Evolutionary conservation across 2,797 vertebrate species (phyloP), one percentile per base, ranked within the genome.

Genomic region (Microctenopoma lineatum): DNA sequence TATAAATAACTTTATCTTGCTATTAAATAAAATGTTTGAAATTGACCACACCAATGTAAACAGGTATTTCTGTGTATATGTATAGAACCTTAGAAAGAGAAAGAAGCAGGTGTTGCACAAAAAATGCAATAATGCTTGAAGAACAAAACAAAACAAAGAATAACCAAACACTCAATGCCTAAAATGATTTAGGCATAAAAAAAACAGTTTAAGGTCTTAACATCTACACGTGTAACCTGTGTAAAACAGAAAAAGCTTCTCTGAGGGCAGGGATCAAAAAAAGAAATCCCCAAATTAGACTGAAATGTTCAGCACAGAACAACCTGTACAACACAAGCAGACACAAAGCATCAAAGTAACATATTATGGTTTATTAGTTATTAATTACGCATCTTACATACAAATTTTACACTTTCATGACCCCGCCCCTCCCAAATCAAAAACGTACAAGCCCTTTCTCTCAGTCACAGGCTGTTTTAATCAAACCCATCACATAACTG

Each of bases 381-480:
- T 87, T 59, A 71, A 73, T 85, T 82, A 86, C 86, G 59, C 89
- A 88, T 92, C 27, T 92, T 92, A 93, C 91, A 94, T 92, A 94
- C 80, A 94, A 93, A 93, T 85, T 89, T 83, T 92, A 93, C 80
- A 88, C 79, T 84, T 81, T 74, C 73, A 84, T 87, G 55, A 68
- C 26, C 63, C 51, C 51, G 25, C 52, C 36, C 25, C 16, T 2
- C 32, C 41, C 46, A 36, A 51, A 74, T 59, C 59, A 75, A 87
- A 21, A 84, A 80, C 87, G 66, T 77, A 87, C 78, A 86, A 86
- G 83, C 69, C 63, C 70, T 79, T 63, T 80, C 79, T 83, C 64
- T 78, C 53, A 66, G 57, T 77, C 62, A 69, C 62, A 66, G 67
- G 66, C 75, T 34, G 46, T 56, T 75, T 78, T 66, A 21, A 62